A percentile compares a stretch with the other conserved stretches of the same genome.
Conservation (phyloP, 2,797 vertebrate species). For the Kryptolebias ocellatus region DNA sequence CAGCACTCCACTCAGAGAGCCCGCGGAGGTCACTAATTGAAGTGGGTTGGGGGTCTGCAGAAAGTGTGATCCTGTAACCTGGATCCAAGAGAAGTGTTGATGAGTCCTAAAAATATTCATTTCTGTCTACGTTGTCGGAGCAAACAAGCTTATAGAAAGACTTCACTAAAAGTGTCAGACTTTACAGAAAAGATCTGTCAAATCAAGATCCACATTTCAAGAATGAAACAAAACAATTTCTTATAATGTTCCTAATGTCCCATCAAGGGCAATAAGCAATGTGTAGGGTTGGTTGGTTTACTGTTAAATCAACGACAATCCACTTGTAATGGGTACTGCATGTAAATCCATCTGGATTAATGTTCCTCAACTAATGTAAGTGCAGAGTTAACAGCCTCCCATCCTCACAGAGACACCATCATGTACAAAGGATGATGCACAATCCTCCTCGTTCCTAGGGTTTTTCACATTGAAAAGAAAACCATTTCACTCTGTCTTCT, state of each 20-base stretch:
- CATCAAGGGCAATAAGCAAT: slow-evolving; percentile 58
- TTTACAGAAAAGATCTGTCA: not conserved
- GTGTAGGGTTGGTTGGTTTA: slow-evolving; percentile 50
- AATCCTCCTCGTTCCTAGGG: slow-evolving; percentile 53
- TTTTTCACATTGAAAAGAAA: slow-evolving; percentile 35
- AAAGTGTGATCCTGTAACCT: slow-evolving; percentile 59
- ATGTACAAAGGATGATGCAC: slow-evolving; percentile 30
- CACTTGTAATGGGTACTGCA: slow-evolving; percentile 48
- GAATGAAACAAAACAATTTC: slow-evolving; percentile 18
- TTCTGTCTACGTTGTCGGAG: slow-evolving; percentile 8
- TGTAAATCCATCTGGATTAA: slow-evolving; percentile 73
- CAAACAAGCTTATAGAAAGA: not conserved
- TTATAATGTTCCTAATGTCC: slow-evolving; percentile 26
- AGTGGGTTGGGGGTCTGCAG: slow-evolving; percentile 46
- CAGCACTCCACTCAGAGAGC: slow-evolving; percentile 28
- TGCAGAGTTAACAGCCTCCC: slow-evolving; percentile 54
- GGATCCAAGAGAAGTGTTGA: slow-evolving; percentile 56
- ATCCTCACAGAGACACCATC: slow-evolving; percentile 33
- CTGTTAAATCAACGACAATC: slow-evolving; percentile 63
- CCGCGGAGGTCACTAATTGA: slow-evolving; percentile 71
- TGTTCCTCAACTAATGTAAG: slow-evolving; percentile 70
- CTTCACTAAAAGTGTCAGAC: not conserved
- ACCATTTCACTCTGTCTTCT: slow-evolving; percentile 28
- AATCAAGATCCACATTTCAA: slow-evolving; percentile 12
- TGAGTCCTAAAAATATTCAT: slow-evolving; percentile 48